phyloP scores from a whole-genome alignment of 92 coral and sea anemone species.

The Zoanthus sociatus region DNA sequence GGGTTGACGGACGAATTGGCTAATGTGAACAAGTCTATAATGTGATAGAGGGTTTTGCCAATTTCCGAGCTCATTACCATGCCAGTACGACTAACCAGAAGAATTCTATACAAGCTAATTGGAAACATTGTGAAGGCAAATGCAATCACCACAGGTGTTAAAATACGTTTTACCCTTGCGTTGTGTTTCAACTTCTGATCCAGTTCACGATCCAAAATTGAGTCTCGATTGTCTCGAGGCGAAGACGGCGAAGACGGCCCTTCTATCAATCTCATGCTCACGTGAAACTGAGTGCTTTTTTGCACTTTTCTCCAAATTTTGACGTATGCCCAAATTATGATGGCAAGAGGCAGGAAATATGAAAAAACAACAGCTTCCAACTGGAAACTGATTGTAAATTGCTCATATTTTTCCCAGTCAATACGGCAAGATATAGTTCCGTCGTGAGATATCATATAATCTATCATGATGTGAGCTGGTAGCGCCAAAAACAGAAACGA shows the following conservation, averaged over 20 bases:
- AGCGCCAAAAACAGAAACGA: slow-evolving; percentile 23
- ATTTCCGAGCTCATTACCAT: neutral
- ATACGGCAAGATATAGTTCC: neutral
- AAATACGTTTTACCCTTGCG: slow-evolving; percentile 54
- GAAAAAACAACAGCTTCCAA: neutral
- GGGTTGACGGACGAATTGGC: slow-evolving; percentile 61
- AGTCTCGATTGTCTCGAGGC: neutral
- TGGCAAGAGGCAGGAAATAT: slow-evolving; percentile 28
- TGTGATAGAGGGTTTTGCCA: neutral
- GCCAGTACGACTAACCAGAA: slow-evolving; percentile 1
- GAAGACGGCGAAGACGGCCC: neutral
- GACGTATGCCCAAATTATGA: slow-evolving; percentile 24
- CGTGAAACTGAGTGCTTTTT: slow-evolving; percentile 18
- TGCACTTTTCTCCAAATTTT: slow-evolving; percentile 17
- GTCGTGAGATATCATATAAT: neutral
- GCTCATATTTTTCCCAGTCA: neutral
- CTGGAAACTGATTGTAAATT: neutral
- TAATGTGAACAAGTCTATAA: neutral
- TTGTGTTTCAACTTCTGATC: slow-evolving; percentile 23
- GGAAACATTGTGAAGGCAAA: slow-evolving; percentile 66
- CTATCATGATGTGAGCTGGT: slow-evolving; percentile 10
- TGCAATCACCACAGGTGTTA: slow-evolving; percentile 61
- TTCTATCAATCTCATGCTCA: neutral
- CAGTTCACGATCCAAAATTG: neutral
- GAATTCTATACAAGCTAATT: slow-evolving; percentile 47